A percentile compares a stretch with the other conserved stretches of the same genome.
Evolutionary conservation across 2,888 invertebrate species (phyloP).

Genomic region (Blastobasis lacticolella): DNA sequence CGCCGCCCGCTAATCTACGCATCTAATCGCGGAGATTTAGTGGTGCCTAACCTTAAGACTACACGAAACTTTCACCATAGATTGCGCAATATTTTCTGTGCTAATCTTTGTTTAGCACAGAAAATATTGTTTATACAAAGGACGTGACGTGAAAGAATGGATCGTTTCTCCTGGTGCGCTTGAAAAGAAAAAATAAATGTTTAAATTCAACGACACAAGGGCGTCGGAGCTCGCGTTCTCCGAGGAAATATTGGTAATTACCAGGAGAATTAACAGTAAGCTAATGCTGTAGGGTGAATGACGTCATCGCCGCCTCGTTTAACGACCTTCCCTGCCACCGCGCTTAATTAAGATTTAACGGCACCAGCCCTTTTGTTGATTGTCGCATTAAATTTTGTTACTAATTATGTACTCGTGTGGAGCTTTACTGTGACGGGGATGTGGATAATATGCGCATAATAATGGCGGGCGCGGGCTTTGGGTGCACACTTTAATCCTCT

Average conservation of each 20-base stretch:
- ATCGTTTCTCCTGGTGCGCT: no score
- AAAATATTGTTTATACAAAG: no score
- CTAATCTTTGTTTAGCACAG: no score
- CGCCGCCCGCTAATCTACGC: no score
- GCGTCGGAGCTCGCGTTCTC: slow-evolving; percentile 12
- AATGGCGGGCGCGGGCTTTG: background rate
- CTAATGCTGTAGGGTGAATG: slow-evolving; percentile 23
- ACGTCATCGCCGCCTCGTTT: slow-evolving; percentile 31
- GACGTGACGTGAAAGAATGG: no score
- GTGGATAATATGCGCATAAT: background rate
- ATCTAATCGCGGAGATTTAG: no score
- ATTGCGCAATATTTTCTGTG: no score
- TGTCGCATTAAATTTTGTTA: slow-evolving; percentile 35
- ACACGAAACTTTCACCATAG: no score
- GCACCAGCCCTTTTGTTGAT: slow-evolving; percentile 39
- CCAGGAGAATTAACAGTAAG: slow-evolving; percentile 26
- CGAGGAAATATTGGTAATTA: slow-evolving; percentile 28
- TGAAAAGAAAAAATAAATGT: no score
- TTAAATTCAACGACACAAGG: no score
- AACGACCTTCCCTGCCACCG: slow-evolving; percentile 34
- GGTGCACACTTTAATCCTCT: no score
- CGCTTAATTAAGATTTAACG: slow-evolving; percentile 55
- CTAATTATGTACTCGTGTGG: slow-evolving; percentile 16
- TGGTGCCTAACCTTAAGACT: no score
- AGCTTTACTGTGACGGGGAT: slow-evolving; percentile 1